Base-by-base conservation (phyloP, 2,888 invertebrate species). In the Oligia latruncula region DNA sequence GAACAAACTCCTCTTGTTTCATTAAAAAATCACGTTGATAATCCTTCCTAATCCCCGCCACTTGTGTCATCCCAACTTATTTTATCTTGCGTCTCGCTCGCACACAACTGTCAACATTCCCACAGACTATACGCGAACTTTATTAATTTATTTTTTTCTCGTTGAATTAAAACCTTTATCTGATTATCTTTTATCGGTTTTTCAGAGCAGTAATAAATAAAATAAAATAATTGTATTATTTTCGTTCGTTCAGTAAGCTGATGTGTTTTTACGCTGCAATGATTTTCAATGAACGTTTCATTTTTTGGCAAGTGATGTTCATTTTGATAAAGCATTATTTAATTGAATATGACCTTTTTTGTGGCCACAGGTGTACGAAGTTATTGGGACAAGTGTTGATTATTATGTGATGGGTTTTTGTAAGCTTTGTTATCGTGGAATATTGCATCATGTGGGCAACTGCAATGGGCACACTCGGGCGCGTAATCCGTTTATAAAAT, bases 81-180 rank as follows among this genome's bases (percentile, higher is more conserved):
- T 88, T 85, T 73, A 82, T 87, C 74, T 67, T 72, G 55, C 40
- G 29, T 81, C 84, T 84, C 88, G 49, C 78, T 88, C 82, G 60
- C 83, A 78, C 90, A 91, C 96, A 96, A 95, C 94, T 96, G 96
- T 92, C 87, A 83, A 81, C 67, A 88, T 93, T 96, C 96, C 94
- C 96, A 96, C 89, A 91, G 90, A 87, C 90, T 89, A 91, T 89
- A 89, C 89, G 86, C 83, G 71, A 88, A 88, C 75, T 93, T 93
- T 93, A 93, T 92, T 93, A 92, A 92, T 88, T 88, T 85, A 83
- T 84, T 91, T 92, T 92, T 90, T 91, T 90, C 89, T 87, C 87
- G 85, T 87, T 80, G 92, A 93, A 95, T 96, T 96, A 96, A 96
- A 95, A 95, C 94, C 93, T 93, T 95, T 94, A 96, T 96, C 96